These are phyloP conservation scores for Proales similis DNA, from an alignment of 1,140 invertebrate genomes.

Conservation along the genomic window DNA sequence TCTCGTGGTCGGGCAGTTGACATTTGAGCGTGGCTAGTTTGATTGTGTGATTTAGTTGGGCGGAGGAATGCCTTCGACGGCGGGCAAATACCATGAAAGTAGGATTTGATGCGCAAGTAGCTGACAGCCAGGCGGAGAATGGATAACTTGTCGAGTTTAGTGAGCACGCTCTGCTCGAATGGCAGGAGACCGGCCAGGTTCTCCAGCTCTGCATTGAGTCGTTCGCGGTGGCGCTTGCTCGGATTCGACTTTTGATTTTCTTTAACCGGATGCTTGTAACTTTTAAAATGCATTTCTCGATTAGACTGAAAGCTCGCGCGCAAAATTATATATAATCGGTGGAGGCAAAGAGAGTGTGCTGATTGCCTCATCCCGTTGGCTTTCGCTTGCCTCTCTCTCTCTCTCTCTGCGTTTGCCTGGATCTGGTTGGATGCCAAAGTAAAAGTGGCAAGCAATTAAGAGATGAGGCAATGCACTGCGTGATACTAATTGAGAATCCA, in stretches of 20 bases:
- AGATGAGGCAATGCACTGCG: too few species aligned
- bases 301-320: too few species aligned
- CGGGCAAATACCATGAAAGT: constrained; percentile 38
- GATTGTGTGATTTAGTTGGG: background rate
- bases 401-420: too few species aligned
- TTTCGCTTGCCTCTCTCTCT: too few species aligned
- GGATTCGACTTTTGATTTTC: constrained; percentile 98
- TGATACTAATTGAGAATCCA: too few species aligned
- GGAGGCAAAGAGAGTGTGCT: too few species aligned
- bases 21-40: background rate
- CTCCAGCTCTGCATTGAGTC: constrained; percentile 93
- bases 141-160: constrained; percentile 92
- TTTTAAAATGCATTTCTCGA: too few species aligned
- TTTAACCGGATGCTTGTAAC: constrained; percentile 85
- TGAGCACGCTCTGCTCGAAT: constrained; percentile 94
- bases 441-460: too few species aligned
- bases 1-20: background rate
- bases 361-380: too few species aligned
- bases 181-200: constrained; percentile 91
- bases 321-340: too few species aligned
- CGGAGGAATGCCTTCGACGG: background rate
- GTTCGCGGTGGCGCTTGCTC: constrained; percentile 89
- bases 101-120: constrained; percentile 57
- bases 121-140: constrained; percentile 93
- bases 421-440: too few species aligned